Conservation (phyloP, 1,140 invertebrate genomes). For the Latrodectus geometricus region DNA sequence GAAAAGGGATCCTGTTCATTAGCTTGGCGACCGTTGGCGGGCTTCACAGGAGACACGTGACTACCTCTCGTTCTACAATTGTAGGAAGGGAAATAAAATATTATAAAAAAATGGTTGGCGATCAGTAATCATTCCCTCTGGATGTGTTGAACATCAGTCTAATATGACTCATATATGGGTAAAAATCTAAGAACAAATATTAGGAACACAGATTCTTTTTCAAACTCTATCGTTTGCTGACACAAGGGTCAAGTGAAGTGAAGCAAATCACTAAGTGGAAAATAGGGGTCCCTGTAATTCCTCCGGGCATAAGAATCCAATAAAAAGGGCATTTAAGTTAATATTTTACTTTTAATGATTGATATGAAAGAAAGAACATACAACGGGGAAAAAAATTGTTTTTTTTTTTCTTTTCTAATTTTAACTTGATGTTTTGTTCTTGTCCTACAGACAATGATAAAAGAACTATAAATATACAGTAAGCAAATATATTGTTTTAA, state of each 20-base stretch:
- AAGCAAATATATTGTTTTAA: too few species aligned
- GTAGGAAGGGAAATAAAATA: slow-evolving; percentile 24
- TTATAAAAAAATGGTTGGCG: slow-evolving; percentile 28
- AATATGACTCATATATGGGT: slow-evolving; percentile 50
- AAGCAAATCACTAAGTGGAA: neutral
- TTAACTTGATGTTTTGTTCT: too few species aligned
- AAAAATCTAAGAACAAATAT: slow-evolving; percentile 39
- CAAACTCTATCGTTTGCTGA: neutral
- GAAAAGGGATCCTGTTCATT: slow-evolving; percentile 46
- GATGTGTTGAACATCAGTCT: slow-evolving; percentile 42
- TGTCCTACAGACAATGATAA: too few species aligned
- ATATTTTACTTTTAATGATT: too few species aligned
- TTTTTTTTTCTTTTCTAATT: too few species aligned
- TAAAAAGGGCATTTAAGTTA: slow-evolving; percentile 18
- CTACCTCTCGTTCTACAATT: neutral
- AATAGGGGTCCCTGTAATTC: neutral
- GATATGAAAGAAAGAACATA: too few species aligned
- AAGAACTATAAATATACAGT: too few species aligned
- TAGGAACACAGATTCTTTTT: slow-evolving; percentile 1
- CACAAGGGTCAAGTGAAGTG: slow-evolving; percentile 32
- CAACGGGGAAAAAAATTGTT: too few species aligned
- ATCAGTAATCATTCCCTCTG: slow-evolving; percentile 40
- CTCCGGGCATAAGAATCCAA: slow-evolving; percentile 9
- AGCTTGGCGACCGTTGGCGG: slow-evolving; percentile 43
- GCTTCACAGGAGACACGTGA: slow-evolving; percentile 18